phyloP scores from a whole-genome alignment of 2,888 invertebrate genomes.

The Stictocephala bisonia region DNA sequence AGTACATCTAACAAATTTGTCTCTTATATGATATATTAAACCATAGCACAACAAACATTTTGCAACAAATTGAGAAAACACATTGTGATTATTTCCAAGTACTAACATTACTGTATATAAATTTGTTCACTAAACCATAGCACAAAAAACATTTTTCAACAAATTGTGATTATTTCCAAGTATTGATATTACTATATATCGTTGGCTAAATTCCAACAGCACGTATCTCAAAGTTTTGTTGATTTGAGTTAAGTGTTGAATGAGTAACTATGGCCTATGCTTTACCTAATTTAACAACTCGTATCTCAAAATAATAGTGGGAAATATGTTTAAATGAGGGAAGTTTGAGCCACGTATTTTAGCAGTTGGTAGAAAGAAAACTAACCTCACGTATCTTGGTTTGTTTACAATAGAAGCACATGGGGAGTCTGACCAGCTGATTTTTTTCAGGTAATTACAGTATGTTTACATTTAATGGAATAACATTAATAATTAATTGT shows the following conservation, averaged over 20 bases:
- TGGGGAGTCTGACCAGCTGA: background rate
- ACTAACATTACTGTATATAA: too few species aligned
- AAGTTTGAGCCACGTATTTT: constrained; percentile 28
- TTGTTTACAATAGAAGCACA: background rate
- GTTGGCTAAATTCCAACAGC: constrained; percentile 1
- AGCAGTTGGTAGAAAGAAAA: constrained; percentile 17
- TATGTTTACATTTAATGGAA: background rate
- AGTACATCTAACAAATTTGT: too few species aligned
- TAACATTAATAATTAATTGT: background rate
- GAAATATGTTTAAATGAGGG: too few species aligned
- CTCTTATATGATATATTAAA: too few species aligned
- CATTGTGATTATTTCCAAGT: too few species aligned
- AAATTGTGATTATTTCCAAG: too few species aligned
- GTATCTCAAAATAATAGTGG: too few species aligned
- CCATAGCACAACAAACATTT: too few species aligned
- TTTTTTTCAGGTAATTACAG: background rate
- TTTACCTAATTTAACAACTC: constrained; percentile 18
- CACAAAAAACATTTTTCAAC: too few species aligned
- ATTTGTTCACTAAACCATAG: too few species aligned
- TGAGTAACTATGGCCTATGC: constrained; percentile 10
- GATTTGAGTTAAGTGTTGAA: constrained; percentile 20
- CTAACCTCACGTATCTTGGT: constrained; percentile 28
- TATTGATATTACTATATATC: background rate
- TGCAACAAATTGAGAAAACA: too few species aligned
- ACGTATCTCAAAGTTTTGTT: too few species aligned